Conservation (phyloP, 2,797 vertebrate species). For the Acrossocheilus fasciatus region DNA sequence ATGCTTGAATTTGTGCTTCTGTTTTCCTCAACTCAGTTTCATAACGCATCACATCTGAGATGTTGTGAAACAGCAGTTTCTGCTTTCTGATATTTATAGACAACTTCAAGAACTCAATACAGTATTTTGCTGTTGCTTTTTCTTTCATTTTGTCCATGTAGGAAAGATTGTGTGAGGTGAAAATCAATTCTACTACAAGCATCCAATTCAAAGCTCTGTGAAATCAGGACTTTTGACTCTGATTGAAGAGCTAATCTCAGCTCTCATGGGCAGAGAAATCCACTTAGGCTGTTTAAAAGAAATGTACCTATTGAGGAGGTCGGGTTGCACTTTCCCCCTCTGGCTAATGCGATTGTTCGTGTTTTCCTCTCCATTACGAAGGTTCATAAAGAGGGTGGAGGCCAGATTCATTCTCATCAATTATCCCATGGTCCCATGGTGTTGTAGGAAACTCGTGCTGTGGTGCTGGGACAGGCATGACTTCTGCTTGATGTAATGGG, state of each 20-base stretch:
- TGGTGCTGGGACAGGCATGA: neutral
- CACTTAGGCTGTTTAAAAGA: constrained; percentile 37
- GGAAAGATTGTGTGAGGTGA: neutral
- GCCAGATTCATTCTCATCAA: constrained; percentile 24
- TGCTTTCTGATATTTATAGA: constrained; percentile 25
- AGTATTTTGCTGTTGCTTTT: neutral
- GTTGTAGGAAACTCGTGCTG: neutral
- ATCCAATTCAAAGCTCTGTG: constrained; percentile 3
- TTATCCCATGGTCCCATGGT: constrained; percentile 33
- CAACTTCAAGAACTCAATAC: neutral
- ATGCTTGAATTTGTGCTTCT: constrained; percentile 36
- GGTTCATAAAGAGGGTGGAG: constrained; percentile 47
- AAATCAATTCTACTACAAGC: constrained; percentile 28
- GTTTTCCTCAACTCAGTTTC: constrained; percentile 34
- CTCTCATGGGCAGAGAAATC: constrained; percentile 37
- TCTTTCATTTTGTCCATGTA: neutral
- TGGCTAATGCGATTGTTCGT: constrained; percentile 35
- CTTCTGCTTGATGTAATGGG: constrained; percentile 16
- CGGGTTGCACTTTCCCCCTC: constrained; percentile 20
- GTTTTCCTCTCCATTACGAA: constrained; percentile 42
- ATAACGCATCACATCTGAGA: constrained; percentile 17
- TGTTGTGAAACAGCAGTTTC: constrained; percentile 45
- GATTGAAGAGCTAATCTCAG: constrained; percentile 22
- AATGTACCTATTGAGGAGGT: constrained; percentile 34
- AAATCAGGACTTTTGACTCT: constrained; percentile 41